These are phyloP conservation scores for Willisornis vidua DNA, from an alignment of 2,113 vertebrate genomes.

Conservation along the genomic window DNA sequence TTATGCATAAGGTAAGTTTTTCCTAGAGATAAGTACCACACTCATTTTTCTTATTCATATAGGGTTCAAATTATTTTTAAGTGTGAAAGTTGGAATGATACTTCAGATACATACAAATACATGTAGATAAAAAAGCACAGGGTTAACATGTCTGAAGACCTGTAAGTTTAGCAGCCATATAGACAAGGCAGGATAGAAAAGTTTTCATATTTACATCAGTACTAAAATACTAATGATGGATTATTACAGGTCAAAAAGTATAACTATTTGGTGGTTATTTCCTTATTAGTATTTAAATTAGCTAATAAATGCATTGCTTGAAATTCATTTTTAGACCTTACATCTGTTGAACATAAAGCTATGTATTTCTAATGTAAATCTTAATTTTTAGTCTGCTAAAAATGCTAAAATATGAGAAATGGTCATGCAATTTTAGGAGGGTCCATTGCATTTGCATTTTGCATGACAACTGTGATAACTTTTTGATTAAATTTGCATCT, in stretches of 20 bases:
- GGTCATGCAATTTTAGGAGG: background rate
- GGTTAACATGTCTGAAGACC: background rate
- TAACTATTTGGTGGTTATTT: background rate
- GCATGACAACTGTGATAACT: background rate
- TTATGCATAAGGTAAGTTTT: background rate
- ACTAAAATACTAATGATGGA: background rate
- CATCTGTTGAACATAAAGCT: background rate
- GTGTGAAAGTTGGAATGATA: background rate
- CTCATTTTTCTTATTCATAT: background rate
- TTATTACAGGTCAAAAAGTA: background rate
- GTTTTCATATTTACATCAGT: background rate
- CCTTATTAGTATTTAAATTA: background rate
- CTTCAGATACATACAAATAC: background rate
- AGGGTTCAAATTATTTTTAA: background rate
- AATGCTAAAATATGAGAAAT: slow-evolving; percentile 10
- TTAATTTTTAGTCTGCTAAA: background rate
- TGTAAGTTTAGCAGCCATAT: background rate
- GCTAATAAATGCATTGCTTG: background rate
- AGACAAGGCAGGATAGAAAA: background rate
- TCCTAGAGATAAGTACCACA: background rate
- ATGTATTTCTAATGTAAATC: slow-evolving; percentile 6
- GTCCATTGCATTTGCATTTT: background rate
- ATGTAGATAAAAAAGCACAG: background rate
- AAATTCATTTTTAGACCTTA: background rate
- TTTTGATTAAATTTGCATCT: background rate